Percentiles rank a stretch among this genome's conserved stretches.
These are phyloP conservation scores for Kryptopterus vitreolus DNA, from an alignment of 2,797 vertebrate species.

Conservation along the genomic window DNA sequence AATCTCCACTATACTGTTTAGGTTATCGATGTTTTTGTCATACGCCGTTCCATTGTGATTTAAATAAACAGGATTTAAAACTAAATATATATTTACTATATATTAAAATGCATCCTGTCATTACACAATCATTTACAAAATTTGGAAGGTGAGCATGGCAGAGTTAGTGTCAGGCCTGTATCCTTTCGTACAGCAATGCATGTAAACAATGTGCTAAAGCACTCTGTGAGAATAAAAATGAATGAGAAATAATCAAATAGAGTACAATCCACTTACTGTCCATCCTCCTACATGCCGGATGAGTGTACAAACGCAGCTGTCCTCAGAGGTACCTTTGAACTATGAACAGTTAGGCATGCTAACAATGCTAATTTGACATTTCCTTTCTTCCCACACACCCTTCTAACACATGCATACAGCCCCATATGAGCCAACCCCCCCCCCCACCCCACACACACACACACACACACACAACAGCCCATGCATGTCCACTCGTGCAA, in stretches of 20 bases:
- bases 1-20: neutral
- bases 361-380: slow-evolving; percentile 21
- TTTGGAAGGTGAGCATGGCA: neutral
- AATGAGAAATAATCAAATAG: neutral
- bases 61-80: neutral
- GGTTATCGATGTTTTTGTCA: neutral
- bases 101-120: neutral
- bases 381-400: slow-evolving; percentile 19
- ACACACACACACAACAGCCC: neutral
- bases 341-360: slow-evolving; percentile 23
- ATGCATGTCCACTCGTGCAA: slow-evolving; percentile 13
- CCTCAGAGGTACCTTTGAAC: slow-evolving; percentile 31
- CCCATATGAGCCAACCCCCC: too few relatives aligned
- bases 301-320: slow-evolving; percentile 22
- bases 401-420: slow-evolving; percentile 13
- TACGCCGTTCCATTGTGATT: too few relatives aligned
- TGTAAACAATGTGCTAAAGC: neutral
- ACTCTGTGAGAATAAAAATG: neutral
- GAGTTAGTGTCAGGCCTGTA: neutral
- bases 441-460: too few relatives aligned
- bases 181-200: too few relatives aligned
- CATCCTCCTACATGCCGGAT: slow-evolving; percentile 10
- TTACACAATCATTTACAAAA: neutral
- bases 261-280: slow-evolving; percentile 5
- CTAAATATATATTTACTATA: neutral